Base-by-base conservation (phyloP, 2,113 vertebrate species). In the Salvelinus alpinus region DNA sequence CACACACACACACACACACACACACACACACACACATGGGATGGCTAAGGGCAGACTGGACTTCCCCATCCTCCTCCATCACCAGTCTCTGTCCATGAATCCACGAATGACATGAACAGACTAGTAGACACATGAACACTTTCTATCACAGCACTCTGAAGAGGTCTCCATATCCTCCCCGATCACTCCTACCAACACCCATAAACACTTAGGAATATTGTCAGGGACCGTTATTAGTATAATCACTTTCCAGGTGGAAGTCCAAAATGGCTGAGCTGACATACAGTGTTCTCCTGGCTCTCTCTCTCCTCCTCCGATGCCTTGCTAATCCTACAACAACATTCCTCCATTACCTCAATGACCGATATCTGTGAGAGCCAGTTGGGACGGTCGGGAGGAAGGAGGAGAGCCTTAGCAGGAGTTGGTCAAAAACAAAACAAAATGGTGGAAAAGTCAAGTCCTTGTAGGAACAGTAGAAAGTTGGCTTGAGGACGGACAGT, bases 341-440 rank as follows among this genome's bases (percentile, higher is more conserved):
- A 80, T 91, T 94, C 92, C 92, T 95, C 95, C 95, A 92, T 96
- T 96, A 96, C 91, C 94, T 94, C 95, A 94, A 95, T 95, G 92
- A 93, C 95, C 95, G 95, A 96, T 96, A 95, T 95, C 93, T 92
- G 93, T 93, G 95, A 96, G 93, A 92, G 94, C 94, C 94, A 93
- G 91, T 82, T 93, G 73, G 86, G 81, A 69, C 73, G 47, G 64
- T 18, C 5, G 4, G 29, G 1, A 3, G 65, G 16, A 16, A 9
- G 51, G 18, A 84, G 81, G 72, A 77, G 57, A 51, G 88, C 89
- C 83, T 82, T 92, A 93, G 93, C 94, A 91, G 38, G 54, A 91
- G 91, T 83, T 92, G 92, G 94, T 93, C 94, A 95, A 95, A 94
- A 95, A 96, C 95, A 82, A 69, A 84, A 83, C 82, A 83, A 77